A percentile compares a stretch with the other conserved stretches of the same genome.
Conservation (phyloP, 2,888 invertebrate genomes). For the Tortrix viridana region DNA sequence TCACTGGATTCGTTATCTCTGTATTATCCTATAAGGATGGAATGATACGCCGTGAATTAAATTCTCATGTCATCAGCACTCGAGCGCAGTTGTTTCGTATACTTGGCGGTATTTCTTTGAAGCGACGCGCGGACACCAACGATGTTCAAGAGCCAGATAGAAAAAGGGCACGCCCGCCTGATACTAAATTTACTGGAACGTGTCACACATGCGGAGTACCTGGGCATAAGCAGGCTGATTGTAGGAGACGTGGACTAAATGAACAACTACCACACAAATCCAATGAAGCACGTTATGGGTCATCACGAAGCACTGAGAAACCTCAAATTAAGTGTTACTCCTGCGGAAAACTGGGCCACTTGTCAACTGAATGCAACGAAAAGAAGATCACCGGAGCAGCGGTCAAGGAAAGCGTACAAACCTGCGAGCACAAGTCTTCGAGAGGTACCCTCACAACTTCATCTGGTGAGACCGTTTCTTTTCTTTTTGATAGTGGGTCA, state of each 20-base stretch:
- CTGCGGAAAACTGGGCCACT: slow-evolving; percentile 37
- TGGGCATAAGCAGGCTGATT: slow-evolving; percentile 40
- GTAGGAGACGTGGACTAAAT: slow-evolving; percentile 22
- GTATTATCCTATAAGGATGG: slow-evolving; percentile 40
- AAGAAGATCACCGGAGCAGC: slow-evolving; percentile 26
- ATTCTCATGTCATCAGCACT: slow-evolving; percentile 35
- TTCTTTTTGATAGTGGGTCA: slow-evolving; percentile 41
- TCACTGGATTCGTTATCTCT: slow-evolving; percentile 40
- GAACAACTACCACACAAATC: background rate
- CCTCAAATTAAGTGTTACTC: slow-evolving; percentile 25
- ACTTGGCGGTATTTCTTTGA: slow-evolving; percentile 39
- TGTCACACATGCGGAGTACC: slow-evolving; percentile 39
- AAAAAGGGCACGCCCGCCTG: slow-evolving; percentile 9
- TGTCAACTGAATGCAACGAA: slow-evolving; percentile 30
- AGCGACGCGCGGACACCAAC: slow-evolving; percentile 32
- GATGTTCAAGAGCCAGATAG: slow-evolving; percentile 18
- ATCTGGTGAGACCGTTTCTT: slow-evolving; percentile 42
- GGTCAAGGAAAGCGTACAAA: slow-evolving; percentile 4
- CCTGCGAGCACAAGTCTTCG: slow-evolving; percentile 18
- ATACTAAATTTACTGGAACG: slow-evolving; percentile 31
- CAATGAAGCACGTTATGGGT: background rate
- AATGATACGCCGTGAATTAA: slow-evolving; percentile 40
- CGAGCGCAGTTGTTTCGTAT: slow-evolving; percentile 42
- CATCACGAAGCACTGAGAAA: slow-evolving; percentile 6
- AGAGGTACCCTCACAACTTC: slow-evolving; percentile 37